Conservation (phyloP, 2,888 invertebrate genomes). For the Dione vanillae region DNA sequence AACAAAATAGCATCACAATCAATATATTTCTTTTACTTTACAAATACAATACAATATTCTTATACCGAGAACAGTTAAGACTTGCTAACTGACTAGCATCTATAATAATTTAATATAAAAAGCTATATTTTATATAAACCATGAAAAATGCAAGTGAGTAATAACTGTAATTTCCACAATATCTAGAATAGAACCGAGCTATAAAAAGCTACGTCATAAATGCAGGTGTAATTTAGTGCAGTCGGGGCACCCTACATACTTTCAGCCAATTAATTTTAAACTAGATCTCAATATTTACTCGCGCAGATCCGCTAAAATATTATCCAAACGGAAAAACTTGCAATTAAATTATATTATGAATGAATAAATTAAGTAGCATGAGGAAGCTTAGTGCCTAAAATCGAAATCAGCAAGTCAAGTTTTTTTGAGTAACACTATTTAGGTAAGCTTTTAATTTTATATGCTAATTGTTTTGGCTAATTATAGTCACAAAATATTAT, state of each 20-base stretch:
- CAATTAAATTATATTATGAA: conserved; percentile 30
- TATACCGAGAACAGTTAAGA: not conserved
- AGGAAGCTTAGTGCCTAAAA: not conserved
- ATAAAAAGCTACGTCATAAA: conserved; percentile 45
- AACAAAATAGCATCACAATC: too few relatives aligned
- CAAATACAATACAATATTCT: not conserved
- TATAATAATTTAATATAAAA: not conserved
- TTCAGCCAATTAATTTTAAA: conserved; percentile 57
- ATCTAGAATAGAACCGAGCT: conserved; percentile 46
- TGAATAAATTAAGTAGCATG: conserved; percentile 11
- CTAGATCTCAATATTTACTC: conserved; percentile 50
- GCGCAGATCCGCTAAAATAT: conserved; percentile 40
- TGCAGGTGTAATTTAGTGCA: conserved; percentile 47
- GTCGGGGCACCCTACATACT: conserved; percentile 49
- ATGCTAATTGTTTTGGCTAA: not conserved
- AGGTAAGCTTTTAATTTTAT: not conserved
- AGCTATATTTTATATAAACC: conserved; percentile 3
- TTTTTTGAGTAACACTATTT: too few relatives aligned
- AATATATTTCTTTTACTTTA: not conserved
- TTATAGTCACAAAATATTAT: not conserved
- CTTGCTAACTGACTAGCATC: not conserved
- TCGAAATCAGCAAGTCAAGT: conserved; percentile 1
- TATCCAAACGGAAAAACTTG: conserved; percentile 30
- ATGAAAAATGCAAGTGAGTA: conserved; percentile 11
- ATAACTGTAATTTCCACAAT: conserved; percentile 37